Base-by-base conservation (phyloP, 2,113 vertebrate genomes). In the Antechinus flavipes region DNA sequence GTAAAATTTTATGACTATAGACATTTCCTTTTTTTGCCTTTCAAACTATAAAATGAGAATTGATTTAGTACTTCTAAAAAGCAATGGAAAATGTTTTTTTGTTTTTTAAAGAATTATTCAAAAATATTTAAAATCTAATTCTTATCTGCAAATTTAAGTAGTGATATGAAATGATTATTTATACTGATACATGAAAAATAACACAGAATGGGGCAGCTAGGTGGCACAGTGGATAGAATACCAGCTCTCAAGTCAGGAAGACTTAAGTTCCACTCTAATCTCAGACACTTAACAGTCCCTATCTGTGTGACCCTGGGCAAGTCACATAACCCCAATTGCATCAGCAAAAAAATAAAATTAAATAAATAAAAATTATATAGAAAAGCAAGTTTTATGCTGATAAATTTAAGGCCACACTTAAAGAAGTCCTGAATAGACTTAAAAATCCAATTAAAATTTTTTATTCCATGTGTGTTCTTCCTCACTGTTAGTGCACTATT, bases 11-110 rank as follows among this genome's bases (percentile, higher is more conserved):
- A 93, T 93, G 54, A 92, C 30, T 53, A 76, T 8, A 93, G 27
- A 93, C 25, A 68, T 96, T 90, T 25, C 11, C 26, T 8, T 58
- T 19, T 19, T 0, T 61, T 68, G 30, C 55, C 84, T 94, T 93
- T 95, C 89, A 96, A 95, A 92, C 50, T 90, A 96, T 84, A 96
- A 96, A 97, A 93, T 95, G n/a, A 96, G 52, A 96, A 96, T 61
- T 97, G 52, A 95, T 95, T 95, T 94, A 68, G 26, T 95, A 91
- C 46, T 93, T 95, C 84, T 30, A 95, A 90, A 89, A 96, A 54
- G 30, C 58, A 76, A 9, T 97, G 49, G 68, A 94, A 35, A 95
- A 94, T 93, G 50, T 58, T 52, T 0, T 52, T 6, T 47, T 96
- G 94, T 95, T 92, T 95, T 90, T 50, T 19, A 61, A 93, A 96